Conservation (phyloP, 2,888 invertebrate species). For the Cerceris rybyensis region DNA sequence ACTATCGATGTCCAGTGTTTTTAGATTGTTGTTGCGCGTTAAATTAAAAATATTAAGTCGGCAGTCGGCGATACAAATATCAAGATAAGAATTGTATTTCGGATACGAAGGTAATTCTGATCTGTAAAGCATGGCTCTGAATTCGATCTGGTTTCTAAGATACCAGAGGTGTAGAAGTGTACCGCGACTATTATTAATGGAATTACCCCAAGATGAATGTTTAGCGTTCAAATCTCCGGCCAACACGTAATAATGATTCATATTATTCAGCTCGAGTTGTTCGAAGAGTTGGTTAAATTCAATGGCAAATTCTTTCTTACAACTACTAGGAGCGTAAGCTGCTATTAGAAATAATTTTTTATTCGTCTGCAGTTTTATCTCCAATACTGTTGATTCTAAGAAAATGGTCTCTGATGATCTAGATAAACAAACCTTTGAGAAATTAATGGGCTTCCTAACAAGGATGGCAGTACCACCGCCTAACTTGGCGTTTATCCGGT, state of each 20-base stretch:
- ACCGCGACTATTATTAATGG: not conserved
- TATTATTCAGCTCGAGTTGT: not conserved
- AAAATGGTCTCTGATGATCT: not conserved
- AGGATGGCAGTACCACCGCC: too few relatives aligned
- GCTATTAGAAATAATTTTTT: not conserved
- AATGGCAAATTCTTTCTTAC: not conserved
- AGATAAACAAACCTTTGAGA: too few relatives aligned
- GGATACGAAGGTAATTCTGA: not conserved
- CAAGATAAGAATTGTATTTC: not conserved
- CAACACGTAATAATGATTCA: not conserved
- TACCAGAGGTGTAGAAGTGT: not conserved
- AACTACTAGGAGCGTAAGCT: not conserved
- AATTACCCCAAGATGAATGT: constrained; percentile 1
- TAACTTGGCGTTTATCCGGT: not conserved
- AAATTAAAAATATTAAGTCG: constrained; percentile 1
- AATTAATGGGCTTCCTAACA: too few relatives aligned
- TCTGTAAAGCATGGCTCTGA: not conserved
- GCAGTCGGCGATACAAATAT: constrained; percentile 4
- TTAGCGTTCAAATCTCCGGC: constrained; percentile 3
- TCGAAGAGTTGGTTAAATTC: not conserved
- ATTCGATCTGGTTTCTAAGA: not conserved
- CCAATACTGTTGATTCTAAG: not conserved
- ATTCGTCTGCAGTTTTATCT: not conserved
- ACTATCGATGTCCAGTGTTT: constrained; percentile 3
- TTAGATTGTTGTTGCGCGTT: not conserved